Percentiles rank a stretch among this genome's conserved stretches.
Evolutionary conservation across 1,140 invertebrate species (phyloP).

Genomic region (Leptinotarsa texana): DNA sequence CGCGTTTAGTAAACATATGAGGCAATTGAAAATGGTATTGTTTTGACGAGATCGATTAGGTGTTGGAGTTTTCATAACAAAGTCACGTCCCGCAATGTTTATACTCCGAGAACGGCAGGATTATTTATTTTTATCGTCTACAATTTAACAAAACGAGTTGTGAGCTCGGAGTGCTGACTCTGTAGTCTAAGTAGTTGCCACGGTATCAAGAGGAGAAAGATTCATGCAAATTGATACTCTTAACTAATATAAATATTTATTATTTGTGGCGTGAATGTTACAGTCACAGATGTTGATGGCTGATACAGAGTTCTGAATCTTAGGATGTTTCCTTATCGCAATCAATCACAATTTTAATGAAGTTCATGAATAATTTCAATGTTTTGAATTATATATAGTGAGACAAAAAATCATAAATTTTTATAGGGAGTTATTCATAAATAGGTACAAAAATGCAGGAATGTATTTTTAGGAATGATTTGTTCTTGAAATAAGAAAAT

Average conservation of each 20-base stretch:
- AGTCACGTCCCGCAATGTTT: constrained; percentile 21
- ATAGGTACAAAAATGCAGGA: too few relatives aligned
- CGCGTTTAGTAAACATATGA: constrained; percentile 8
- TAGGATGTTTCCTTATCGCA: background rate
- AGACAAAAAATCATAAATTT: too few relatives aligned
- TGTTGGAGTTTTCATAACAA: constrained; percentile 19
- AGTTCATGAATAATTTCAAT: too few relatives aligned
- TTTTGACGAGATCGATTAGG: constrained; percentile 19
- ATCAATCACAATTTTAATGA: too few relatives aligned
- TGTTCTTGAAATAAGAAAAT: too few relatives aligned
- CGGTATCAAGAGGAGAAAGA: constrained; percentile 10
- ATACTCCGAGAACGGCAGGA: background rate
- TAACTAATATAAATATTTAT: constrained; percentile 16
- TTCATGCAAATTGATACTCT: constrained; percentile 18
- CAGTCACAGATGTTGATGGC: background rate
- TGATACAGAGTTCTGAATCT: background rate
- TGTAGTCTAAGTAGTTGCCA: constrained; percentile 9
- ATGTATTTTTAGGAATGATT: too few relatives aligned
- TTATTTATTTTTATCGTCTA: constrained; percentile 22
- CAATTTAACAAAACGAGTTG: constrained; percentile 21
- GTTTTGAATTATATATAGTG: too few relatives aligned
- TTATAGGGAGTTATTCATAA: too few relatives aligned
- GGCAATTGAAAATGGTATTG: constrained; percentile 16
- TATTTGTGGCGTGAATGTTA: constrained; percentile 11
- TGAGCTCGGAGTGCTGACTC: constrained; percentile 9